Base-by-base conservation (phyloP, 2,113 vertebrate species). In the Morone chrysops region DNA sequence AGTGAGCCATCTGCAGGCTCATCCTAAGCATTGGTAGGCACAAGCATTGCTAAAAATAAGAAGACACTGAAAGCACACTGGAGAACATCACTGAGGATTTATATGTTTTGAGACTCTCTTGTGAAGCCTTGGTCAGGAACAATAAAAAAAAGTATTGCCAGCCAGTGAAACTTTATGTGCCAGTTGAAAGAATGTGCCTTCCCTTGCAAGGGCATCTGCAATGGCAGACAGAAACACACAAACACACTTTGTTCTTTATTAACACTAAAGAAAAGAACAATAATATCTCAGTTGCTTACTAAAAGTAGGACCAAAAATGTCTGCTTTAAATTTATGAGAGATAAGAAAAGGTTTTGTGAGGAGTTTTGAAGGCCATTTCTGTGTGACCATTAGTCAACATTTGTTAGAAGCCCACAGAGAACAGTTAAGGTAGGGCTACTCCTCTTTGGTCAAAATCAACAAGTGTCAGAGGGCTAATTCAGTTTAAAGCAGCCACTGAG, bases 1-100 rank as follows among this genome's bases (percentile, higher is more conserved):
- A 83, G 67, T 41, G n/a, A 45, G 59, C 82, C 82, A 81, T 83
- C 81, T 85, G 81, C 53, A 81, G 51, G 51, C 67, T 78, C 63
- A 47, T 77, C 78, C 50, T 36, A 48, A 62, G 53, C 57, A 73
- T 36, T 22, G 41, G 16, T 31, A 48, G 20, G 74, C 1, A 5
- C 53, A 70, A 31, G 31, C 31, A 31, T 31, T 17, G 31, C 43
- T 65, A 68, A 79, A 82, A 81, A 71, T 65, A 75, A 50, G 25
- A 53, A 66, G 53, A 73, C 48, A 62, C 0, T 67, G 61, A 75
- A 38, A 63, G 36, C 2, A 4, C 22, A 68, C 10, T 50, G 60
- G 36, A 41, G 47, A 76, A 51, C 18, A 61, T 75, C 67, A 43
- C 56, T 36, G 40, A 74, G 25, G 20, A 67, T 81, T 87, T 83